Evolutionary conservation across 2,797 vertebrate species (phyloP), one percentile per base, ranked within the genome.

Genomic region (Rousettus madagascariensis): DNA sequence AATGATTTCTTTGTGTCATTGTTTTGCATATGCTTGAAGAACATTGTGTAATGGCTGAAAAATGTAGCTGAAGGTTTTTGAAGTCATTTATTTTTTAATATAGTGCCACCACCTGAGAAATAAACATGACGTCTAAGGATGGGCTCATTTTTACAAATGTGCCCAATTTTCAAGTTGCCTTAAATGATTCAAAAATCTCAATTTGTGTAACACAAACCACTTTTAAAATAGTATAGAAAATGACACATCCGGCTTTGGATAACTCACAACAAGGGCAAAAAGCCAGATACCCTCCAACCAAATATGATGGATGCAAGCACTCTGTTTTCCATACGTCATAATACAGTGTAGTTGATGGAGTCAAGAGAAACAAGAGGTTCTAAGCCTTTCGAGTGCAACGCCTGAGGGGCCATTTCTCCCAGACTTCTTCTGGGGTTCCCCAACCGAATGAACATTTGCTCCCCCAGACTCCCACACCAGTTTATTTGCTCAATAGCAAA

Each of bases 11-110:
- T 22, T 84, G 51, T 82, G 16, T 79, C 79, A 78, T 65, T 85
- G 91, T 88, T 96, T 96, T 96, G 71, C 65, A 74, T 90, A 84
- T 77, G 79, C 55, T 57, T 66, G 30, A 61, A 65, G 79, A 69
- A 38, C 89, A 92, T 9, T 85, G 33, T 88, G 59, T 10, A 90
- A 98, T 43, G 24, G 13, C 41, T 96, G 30, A 91, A 92, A 97
- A 97, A 96, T 71, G 0, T 38, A 72, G 26, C 71, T 71, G 72
- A 78, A 96, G 28, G 43, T 86, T 96, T 96, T 93, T 96, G 43
- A 96, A 96, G 79, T 79, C 33, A 4, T 36, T 93, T 74, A 69
- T 93, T 94, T 94, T 94, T 91, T 94, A 95, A 95, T 96, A 95
- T 86, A 97, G 94, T 90, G 85, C 43, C 90, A 90, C 1, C 0